Conservation (phyloP, 2,888 invertebrate genomes). For the Rhogogaster chlorosoma region DNA sequence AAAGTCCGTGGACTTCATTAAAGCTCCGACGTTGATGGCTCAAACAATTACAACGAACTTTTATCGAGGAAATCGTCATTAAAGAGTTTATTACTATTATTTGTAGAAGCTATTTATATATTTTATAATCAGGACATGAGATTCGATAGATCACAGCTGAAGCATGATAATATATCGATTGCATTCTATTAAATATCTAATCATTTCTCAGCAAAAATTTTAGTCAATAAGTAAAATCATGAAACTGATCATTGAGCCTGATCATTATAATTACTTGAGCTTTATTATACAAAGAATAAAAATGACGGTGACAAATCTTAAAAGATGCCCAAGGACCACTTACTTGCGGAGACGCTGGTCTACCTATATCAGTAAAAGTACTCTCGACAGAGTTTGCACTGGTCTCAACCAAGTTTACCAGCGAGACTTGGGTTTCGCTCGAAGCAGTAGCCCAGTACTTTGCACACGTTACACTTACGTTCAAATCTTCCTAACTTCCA, state of each 20-base stretch:
- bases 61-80: neutral
- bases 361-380: neutral
- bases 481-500: constrained; percentile 12
- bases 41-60: neutral
- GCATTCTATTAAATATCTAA: no score
- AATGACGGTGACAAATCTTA: neutral
- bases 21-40: neutral
- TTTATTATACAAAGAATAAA: neutral
- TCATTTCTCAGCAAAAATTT: neutral
- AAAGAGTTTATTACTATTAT: neutral
- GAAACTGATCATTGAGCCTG: neutral
- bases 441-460: neutral
- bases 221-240: neutral
- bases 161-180: no score
- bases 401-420: constrained; percentile 3
- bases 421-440: neutral
- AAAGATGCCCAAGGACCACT: neutral
- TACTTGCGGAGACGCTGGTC: neutral
- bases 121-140: neutral
- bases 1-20: neutral
- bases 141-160: no score
- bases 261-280: neutral
- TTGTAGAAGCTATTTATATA: neutral
- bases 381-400: constrained; percentile 15
- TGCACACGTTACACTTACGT: neutral